Percentiles rank a stretch among this genome's conserved stretches.
These are phyloP conservation scores for Galago senegalensis DNA, from an alignment of 2,797 vertebrate species.

Conservation along the genomic window DNA sequence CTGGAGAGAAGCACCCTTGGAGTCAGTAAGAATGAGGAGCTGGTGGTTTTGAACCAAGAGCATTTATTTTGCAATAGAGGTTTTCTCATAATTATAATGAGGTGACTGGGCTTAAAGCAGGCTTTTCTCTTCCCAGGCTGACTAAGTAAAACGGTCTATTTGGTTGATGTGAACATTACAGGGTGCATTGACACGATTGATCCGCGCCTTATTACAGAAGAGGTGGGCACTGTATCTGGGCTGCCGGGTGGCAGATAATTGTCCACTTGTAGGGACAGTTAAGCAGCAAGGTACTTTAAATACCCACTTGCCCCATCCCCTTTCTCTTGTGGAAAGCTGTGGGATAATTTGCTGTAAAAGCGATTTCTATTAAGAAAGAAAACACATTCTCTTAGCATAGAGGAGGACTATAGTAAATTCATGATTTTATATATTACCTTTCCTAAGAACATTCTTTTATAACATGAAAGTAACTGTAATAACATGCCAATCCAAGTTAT, in stretches of 20 bases:
- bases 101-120: neutral
- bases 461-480: neutral
- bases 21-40: neutral
- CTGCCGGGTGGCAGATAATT: neutral
- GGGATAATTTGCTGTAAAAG: neutral
- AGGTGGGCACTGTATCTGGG: no score
- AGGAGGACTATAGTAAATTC: neutral
- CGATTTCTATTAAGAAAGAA: slow-evolving; percentile 13
- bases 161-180: neutral
- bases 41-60: neutral
- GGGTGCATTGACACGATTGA: no score
- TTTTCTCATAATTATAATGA: slow-evolving; percentile 1
- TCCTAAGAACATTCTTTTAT: slow-evolving; percentile 41
- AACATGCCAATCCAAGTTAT: neutral
- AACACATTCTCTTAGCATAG: neutral
- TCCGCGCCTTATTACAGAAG: neutral
- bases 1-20: neutral
- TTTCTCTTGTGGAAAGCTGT: neutral
- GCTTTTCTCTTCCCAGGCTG: neutral
- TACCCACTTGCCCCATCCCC: rapidly evolving
- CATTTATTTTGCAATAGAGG: neutral
- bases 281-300: neutral
- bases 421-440: slow-evolving; percentile 33
- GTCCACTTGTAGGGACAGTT: neutral
- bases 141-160: neutral